Evolutionary conservation across 2,113 vertebrate genomes (phyloP), one percentile per base, ranked within the genome.

Genomic region (Poeciliopsis turrubarensis): DNA sequence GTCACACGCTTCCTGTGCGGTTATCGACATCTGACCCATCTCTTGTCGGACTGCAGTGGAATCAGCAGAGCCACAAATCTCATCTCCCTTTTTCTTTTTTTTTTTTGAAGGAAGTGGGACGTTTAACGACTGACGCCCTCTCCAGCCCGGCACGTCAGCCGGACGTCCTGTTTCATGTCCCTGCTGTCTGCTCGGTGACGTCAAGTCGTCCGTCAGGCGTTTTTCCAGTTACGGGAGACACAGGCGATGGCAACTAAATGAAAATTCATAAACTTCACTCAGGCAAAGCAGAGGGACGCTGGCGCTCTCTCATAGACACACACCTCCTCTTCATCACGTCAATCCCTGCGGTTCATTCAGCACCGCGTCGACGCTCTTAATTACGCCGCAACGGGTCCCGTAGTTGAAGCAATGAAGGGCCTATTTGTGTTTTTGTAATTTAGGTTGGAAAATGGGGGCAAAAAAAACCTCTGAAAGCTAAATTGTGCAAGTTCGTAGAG

Each of bases 21-120:
- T 84, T 86, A 64, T 89, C 77, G 3, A 87, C 82, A 86, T 84
- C 85, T 84, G 85, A 84, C 82, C 83, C 76, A 71, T 89, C 81
- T 83, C 85, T 65, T 61, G 60, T 78, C 39, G 72, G 77, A 80
- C 78, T 78, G 85, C 77, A 71, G 63, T 44, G 44, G 44, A 47
- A 47, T 19, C 44, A 19, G 14, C 44, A 47, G 14, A 47, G 1
- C 44, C 44, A 47, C 44, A 47, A 19, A 47, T 19, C 44, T 41
- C 15, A 4, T 15, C 14, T 41, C 15, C 14, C 15, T 41, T 41
- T 41, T 41, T 3, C 13, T 47, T 17, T 5, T 29, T 29, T 29
- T n/a, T n/a, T n/a, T 5, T 47, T 47, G 14, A 19, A 47, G 17
- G 44, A 47, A 47, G 44, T 7, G 15, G 17, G 17, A 6, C 6